These are phyloP conservation scores for Monochamus alternatus DNA, from an alignment of 2,888 invertebrate genomes.

Conservation along the genomic window DNA sequence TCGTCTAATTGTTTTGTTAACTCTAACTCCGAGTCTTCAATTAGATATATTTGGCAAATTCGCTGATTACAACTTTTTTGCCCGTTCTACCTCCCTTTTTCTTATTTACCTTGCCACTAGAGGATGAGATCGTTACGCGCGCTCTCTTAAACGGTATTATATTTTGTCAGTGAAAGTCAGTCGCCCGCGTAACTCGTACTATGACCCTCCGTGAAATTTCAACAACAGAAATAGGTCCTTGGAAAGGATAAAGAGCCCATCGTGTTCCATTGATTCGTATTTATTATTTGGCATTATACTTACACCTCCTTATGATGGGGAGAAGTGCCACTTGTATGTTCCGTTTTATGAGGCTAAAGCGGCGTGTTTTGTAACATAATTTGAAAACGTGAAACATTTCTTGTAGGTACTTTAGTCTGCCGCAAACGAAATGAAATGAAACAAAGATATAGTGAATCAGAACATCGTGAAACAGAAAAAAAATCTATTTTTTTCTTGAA, in stretches of 20 bases:
- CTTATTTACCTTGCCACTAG: conserved; percentile 14
- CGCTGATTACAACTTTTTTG: conserved; percentile 17
- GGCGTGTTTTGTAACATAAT: too few species aligned
- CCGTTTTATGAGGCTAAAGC: too few species aligned
- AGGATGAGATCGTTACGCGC: not conserved
- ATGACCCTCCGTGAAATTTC: not conserved
- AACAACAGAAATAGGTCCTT: not conserved
- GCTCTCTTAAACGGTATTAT: conserved; percentile 10
- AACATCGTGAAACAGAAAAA: too few species aligned
- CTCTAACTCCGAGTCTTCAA: not conserved
- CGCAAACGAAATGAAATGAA: too few species aligned
- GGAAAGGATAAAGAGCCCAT: not conserved
- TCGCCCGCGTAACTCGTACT: not conserved
- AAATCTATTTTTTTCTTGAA: too few species aligned
- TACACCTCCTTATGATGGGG: not conserved
- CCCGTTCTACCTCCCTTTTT: not conserved
- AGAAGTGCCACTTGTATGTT: not conserved
- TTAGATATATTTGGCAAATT: conserved; percentile 16
- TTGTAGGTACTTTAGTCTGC: too few species aligned
- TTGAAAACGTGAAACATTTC: too few species aligned
- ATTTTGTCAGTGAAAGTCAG: not conserved
- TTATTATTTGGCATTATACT: not conserved
- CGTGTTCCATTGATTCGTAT: not conserved
- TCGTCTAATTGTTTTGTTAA: conserved; percentile 44
- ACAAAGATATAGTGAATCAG: too few species aligned